Conservation (phyloP, 2,888 invertebrate species). For the Caenorhabditis panamensis region DNA sequence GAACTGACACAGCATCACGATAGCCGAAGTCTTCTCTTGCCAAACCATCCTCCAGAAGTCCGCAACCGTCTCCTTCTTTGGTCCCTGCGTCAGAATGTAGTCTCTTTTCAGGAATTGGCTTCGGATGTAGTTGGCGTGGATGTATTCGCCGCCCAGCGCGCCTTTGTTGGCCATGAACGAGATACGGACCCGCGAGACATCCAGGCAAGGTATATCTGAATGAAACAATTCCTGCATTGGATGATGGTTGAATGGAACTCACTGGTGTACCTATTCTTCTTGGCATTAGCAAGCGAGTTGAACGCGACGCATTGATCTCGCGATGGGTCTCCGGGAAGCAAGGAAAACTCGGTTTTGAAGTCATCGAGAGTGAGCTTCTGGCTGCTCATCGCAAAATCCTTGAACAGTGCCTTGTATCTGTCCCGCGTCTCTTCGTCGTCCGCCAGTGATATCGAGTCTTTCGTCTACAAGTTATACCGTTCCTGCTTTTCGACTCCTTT, state of each 20-base stretch:
- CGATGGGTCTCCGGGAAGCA: conserved; percentile 43
- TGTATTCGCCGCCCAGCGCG: conserved; percentile 39
- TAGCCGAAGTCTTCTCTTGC: conserved; percentile 58
- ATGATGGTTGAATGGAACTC: background rate
- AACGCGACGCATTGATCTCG: conserved; percentile 52
- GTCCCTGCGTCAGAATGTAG: conserved; percentile 67
- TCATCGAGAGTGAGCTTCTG: conserved; percentile 52
- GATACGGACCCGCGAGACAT: conserved; percentile 53
- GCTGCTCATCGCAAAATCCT: conserved; percentile 48
- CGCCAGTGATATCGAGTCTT: conserved; percentile 54
- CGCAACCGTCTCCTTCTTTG: conserved; percentile 45
- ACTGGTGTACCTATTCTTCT: conserved; percentile 62
- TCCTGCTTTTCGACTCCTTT: no score
- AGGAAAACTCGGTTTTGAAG: conserved; percentile 41
- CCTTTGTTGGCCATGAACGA: conserved; percentile 39
- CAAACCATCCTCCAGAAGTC: conserved; percentile 69
- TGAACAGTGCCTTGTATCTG: conserved; percentile 34
- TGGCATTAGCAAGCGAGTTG: conserved; percentile 32
- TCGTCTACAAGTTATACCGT: conserved; percentile 23
- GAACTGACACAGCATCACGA: conserved; percentile 64
- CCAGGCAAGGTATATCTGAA: conserved; percentile 63
- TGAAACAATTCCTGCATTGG: background rate
- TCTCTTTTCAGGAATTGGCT: conserved; percentile 50
- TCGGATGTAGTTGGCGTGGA: conserved; percentile 63
- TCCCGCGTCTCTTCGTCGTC: conserved; percentile 44